Percentiles rank a stretch among this genome's conserved stretches.
Evolutionary conservation across 2,113 vertebrate species (phyloP).

Genomic region (Drymodes brunneopygia): DNA sequence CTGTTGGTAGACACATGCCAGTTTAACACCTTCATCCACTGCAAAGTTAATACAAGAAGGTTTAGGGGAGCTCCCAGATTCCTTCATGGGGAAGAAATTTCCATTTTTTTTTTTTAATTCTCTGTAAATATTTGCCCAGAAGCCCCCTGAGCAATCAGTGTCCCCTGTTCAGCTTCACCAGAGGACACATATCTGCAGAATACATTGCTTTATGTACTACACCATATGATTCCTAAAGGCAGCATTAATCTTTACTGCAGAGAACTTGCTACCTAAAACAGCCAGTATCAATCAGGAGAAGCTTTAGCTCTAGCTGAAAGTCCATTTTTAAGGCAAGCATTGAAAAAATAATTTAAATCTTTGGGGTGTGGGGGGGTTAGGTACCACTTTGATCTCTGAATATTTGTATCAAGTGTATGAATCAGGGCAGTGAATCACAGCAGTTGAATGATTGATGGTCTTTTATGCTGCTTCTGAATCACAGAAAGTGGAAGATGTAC

Average conservation of each 20-base stretch:
- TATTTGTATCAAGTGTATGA: background rate
- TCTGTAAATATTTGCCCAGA: background rate
- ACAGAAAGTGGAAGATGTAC: background rate
- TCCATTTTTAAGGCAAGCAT: background rate
- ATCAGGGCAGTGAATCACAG: background rate
- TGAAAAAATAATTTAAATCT: background rate
- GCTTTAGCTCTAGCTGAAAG: background rate
- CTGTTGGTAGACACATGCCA: conserved; percentile 44
- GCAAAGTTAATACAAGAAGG: conserved; percentile 27
- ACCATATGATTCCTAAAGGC: background rate
- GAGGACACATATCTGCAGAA: background rate
- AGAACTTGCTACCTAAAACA: background rate
- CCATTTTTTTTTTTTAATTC: background rate
- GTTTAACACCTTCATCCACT: conserved; percentile 50
- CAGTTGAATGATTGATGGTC: background rate
- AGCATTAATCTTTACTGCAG: background rate
- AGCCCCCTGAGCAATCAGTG: background rate
- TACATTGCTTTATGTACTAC: background rate
- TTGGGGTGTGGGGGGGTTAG: background rate
- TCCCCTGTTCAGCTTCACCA: background rate
- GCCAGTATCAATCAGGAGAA: background rate
- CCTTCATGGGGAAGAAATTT: background rate
- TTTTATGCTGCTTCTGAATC: background rate
- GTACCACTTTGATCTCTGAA: background rate
- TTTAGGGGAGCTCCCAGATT: background rate